Conservation (phyloP, 1,140 invertebrate genomes). For the Drosophila kurseongensis region DNA sequence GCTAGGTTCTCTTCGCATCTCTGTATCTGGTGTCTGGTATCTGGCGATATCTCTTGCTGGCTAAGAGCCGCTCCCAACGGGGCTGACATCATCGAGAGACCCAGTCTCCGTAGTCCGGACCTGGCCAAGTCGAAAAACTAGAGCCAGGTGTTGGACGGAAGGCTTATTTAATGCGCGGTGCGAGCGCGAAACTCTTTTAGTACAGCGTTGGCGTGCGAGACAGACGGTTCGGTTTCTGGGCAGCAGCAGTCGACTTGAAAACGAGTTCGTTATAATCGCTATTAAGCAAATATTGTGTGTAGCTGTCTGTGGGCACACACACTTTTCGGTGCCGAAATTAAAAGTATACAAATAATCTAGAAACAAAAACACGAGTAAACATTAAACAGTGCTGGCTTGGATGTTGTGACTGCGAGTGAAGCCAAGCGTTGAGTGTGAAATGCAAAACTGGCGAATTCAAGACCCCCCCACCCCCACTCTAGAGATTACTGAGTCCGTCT, state of each 20-base stretch:
- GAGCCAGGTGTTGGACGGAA: conserved; percentile 59
- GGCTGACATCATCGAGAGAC: conserved; percentile 71
- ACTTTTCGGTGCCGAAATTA: conserved; percentile 36
- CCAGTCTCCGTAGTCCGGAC: conserved; percentile 11
- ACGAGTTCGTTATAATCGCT: conserved; percentile 42
- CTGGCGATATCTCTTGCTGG: background rate
- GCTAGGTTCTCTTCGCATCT: conserved; percentile 17
- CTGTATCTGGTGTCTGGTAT: background rate
- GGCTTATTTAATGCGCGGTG: conserved; percentile 72
- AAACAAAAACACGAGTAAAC: conserved; percentile 42
- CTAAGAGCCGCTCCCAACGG: conserved; percentile 13
- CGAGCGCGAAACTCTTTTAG: conserved; percentile 77
- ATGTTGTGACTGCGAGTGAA: conserved; percentile 46
- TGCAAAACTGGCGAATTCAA: conserved; percentile 57
- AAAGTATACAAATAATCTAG: conserved; percentile 61
- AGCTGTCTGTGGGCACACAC: conserved; percentile 9
- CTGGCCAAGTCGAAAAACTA: conserved; percentile 31
- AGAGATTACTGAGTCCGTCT: conserved; percentile 35
- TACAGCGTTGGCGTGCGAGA: conserved; percentile 81
- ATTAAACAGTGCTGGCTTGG: conserved; percentile 43
- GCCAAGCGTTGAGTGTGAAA: conserved; percentile 77
- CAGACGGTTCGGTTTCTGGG: conserved; percentile 68
- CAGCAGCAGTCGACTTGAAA: conserved; percentile 35
- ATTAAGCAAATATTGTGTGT: conserved; percentile 20
- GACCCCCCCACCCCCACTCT: conserved; percentile 11